Evolutionary conservation across 2,113 vertebrate genomes (phyloP).

Genomic region (mouse (Mus musculus)): GRCm39 chrX:42526501-42527000

Average conservation of each 20-base stretch:
- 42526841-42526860: background rate
- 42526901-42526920: background rate
- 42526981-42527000: background rate
- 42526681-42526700: background rate
- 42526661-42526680: background rate
- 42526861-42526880: background rate
- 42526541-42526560: background rate
- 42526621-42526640: background rate
- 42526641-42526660: conserved; percentile 29
- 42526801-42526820: background rate
- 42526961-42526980: background rate
- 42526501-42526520: background rate
- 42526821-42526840: background rate
- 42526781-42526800: background rate
- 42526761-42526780: background rate
- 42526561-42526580: background rate
- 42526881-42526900: background rate
- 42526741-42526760: background rate
- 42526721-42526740: background rate
- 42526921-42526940: conserved; percentile 22
- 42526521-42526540: background rate
- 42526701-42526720: background rate
- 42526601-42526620: background rate
- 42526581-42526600: background rate
- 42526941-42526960: background rate